A percentile compares a stretch with the other conserved stretches of the same genome.
These are phyloP conservation scores for Drosophila trapezifrons DNA, from an alignment of 1,140 invertebrate genomes.

Conservation along the genomic window DNA sequence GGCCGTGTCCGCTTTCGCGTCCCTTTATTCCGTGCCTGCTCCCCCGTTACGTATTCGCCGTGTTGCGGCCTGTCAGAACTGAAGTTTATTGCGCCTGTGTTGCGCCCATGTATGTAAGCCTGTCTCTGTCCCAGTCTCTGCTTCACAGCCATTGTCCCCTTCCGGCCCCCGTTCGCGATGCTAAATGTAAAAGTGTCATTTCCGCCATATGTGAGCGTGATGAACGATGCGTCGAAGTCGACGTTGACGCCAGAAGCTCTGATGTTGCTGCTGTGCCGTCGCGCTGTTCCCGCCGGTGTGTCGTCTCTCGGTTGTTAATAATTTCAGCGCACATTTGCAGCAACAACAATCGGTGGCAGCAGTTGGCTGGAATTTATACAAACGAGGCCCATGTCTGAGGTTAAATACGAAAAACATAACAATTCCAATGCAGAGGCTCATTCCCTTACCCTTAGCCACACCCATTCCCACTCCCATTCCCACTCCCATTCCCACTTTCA, in stretches of 20 bases:
- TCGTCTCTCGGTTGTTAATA: slow-evolving; percentile 61
- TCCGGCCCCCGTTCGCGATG: slow-evolving; percentile 32
- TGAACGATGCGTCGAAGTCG: slow-evolving; percentile 76
- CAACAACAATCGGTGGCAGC: slow-evolving; percentile 45
- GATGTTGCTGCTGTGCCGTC: slow-evolving; percentile 22
- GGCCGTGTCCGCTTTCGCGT: slow-evolving; percentile 44
- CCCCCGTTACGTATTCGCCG: slow-evolving; percentile 49
- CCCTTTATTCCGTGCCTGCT: background rate
- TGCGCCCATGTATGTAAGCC: slow-evolving; percentile 47
- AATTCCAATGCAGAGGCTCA: slow-evolving; percentile 49
- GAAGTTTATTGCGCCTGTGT: slow-evolving; percentile 79
- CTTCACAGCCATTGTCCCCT: slow-evolving; percentile 8
- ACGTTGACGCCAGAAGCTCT: slow-evolving; percentile 32
- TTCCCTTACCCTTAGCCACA: slow-evolving; percentile 25
- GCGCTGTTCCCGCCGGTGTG: slow-evolving; percentile 32
- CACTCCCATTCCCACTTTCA: slow-evolving; percentile 5
- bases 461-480: too few species aligned
- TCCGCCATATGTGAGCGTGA: slow-evolving; percentile 79
- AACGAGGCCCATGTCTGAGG: slow-evolving; percentile 80
- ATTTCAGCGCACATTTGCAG: slow-evolving; percentile 72
- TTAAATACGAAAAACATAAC: slow-evolving; percentile 82
- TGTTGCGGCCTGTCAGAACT: slow-evolving; percentile 78
- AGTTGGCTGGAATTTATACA: slow-evolving; percentile 72
- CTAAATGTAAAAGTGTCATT: slow-evolving; percentile 81
- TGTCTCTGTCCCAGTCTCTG: slow-evolving; percentile 1